Evolutionary conservation across 1,140 invertebrate species (phyloP), one percentile per base, ranked within the genome.

Genomic region (Popillia japonica): DNA sequence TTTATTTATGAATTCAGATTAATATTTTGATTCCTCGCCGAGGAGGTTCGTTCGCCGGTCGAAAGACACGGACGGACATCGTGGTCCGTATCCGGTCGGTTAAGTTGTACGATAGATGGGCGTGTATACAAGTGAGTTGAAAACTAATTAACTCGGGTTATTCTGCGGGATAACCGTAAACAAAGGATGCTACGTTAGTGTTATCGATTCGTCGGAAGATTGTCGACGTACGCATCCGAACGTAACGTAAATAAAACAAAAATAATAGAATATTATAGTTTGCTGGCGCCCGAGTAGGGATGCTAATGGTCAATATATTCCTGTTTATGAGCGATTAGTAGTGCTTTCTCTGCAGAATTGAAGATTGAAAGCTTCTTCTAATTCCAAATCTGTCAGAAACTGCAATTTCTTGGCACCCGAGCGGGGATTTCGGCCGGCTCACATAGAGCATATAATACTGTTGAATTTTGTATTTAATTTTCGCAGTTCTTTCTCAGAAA

Each of bases 1-100:
- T 68, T 68, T 68, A 68, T 68, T 68, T 68, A 68, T 68, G 61
- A 68, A 68, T 68, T 23, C 61, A 68, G 22, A 68, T 68, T 68
- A 68, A 22, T 68, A 68, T 68, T 68, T 68, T 68, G 61, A 68
- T 68, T 68, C n/a, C n/a, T 68, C 61, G 61, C 17, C 59, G 17
- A 6, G 14, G 48, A 55, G 22, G 61, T 68, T 34, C n/a, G n/a
- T n/a, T n/a, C n/a, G n/a, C n/a, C n/a, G n/a, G n/a, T n/a, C n/a
- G n/a, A 64, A 64, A 64, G 61, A 27, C 61, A 22, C 17, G 44
- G 22, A 64, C 61, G 61, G 61, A 68, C 61, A 68, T 8, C 61
- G 48, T 14, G 61, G 20, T 68, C 44, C n/a, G n/a, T 48, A 48
- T 48, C n/a, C 27, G 61, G 61, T 27, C 27, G 61, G 22, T 68